These are phyloP conservation scores for Danio aesculapii DNA, from an alignment of 2,797 vertebrate genomes.

Conservation along the genomic window DNA sequence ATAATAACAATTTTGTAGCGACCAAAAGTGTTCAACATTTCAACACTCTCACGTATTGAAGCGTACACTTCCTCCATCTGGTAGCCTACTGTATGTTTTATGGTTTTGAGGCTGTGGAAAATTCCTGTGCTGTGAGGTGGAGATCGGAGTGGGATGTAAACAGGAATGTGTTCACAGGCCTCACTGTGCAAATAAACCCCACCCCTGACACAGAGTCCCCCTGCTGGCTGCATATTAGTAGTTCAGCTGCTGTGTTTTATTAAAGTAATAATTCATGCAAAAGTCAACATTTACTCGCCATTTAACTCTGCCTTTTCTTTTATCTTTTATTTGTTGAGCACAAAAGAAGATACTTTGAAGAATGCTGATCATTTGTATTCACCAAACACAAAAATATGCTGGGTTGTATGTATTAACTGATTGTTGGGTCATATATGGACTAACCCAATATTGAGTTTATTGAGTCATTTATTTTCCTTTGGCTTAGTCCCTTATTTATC, in stretches of 20 bases:
- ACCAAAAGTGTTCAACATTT: not conserved
- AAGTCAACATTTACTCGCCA: no score
- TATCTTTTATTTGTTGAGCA: no score
- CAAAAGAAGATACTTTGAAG: no score
- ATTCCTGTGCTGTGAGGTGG: slow-evolving; percentile 26
- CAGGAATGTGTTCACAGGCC: slow-evolving; percentile 36
- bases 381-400: no score
- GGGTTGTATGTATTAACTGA: no score
- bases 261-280: not conserved
- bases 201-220: slow-evolving; percentile 23
- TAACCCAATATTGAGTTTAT: no score
- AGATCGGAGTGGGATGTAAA: slow-evolving; percentile 36
- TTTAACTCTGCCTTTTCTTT: no score
- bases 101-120: slow-evolving; percentile 38
- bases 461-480: no score
- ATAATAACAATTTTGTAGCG: not conserved
- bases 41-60: not conserved
- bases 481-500: no score
- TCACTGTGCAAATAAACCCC: slow-evolving; percentile 17
- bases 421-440: no score
- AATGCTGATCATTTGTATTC: no score
- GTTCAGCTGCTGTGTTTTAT: not conserved
- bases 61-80: not conserved
- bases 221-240: slow-evolving; percentile 47
- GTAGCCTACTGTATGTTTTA: not conserved